Conservation (phyloP, 2,888 invertebrate genomes). For the Machimus rusticus region DNA sequence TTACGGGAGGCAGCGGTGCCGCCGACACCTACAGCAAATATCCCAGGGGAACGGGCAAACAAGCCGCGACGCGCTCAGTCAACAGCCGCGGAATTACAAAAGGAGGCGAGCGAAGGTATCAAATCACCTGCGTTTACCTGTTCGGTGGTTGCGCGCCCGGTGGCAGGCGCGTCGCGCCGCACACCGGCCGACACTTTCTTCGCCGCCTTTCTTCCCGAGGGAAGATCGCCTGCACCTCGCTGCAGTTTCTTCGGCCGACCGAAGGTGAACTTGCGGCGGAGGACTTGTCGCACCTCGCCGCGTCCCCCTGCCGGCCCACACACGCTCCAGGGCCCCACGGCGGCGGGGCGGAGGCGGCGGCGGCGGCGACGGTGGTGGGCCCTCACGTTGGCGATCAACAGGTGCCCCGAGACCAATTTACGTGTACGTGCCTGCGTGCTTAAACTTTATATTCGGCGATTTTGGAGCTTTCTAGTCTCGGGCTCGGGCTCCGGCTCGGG, state of each 20-base stretch:
- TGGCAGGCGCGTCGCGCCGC: not conserved
- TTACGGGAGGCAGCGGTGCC: not conserved
- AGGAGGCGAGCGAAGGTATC: not conserved
- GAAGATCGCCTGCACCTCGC: not conserved
- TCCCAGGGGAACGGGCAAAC: not conserved
- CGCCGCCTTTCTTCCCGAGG: not conserved
- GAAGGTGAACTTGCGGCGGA: not conserved
- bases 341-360: not conserved
- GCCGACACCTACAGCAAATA: slow-evolving; percentile 27
- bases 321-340: not conserved
- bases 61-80: not conserved
- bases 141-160: not conserved
- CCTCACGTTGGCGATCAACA: slow-evolving; percentile 11
- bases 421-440: slow-evolving; percentile 26
- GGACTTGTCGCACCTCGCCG: not conserved
- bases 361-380: not conserved
- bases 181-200: not conserved
- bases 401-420: slow-evolving; percentile 15
- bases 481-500: not conserved
- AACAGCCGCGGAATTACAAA: not conserved
- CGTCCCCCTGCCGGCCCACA: not conserved
- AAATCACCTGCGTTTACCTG: slow-evolving; percentile 30
- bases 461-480: slow-evolving; percentile 23
- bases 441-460: slow-evolving; percentile 25
- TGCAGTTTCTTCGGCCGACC: not conserved